phyloP scores from a whole-genome alignment of 1,140 invertebrate genomes.

The Eubasilissa regina region DNA sequence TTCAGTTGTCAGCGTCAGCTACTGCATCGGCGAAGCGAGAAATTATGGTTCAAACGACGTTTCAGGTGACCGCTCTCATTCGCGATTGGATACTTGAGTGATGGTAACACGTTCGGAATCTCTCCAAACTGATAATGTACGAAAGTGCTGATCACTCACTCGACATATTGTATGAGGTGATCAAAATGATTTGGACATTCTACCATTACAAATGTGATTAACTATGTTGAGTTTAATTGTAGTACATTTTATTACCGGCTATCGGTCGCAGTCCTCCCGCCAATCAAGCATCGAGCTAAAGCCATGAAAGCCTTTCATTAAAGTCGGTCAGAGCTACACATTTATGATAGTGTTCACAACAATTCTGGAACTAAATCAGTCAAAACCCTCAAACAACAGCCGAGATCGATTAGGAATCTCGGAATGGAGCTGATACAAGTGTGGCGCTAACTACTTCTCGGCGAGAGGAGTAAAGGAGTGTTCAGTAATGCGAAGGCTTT shows the following conservation, averaged over 20 bases:
- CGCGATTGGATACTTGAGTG: too few relatives aligned
- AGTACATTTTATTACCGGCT: too few relatives aligned
- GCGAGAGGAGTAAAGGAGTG: not conserved
- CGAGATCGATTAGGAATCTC: too few relatives aligned
- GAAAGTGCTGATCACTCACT: not conserved
- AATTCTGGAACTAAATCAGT: too few relatives aligned
- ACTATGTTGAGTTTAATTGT: too few relatives aligned
- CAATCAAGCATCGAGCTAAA: not conserved
- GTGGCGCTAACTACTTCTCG: too few relatives aligned
- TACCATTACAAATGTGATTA: not conserved
- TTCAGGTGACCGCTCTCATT: too few relatives aligned
- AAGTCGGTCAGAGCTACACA: not conserved
- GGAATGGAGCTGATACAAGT: too few relatives aligned
- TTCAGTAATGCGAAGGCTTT: slow-evolving; percentile 59
- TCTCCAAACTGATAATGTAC: not conserved
- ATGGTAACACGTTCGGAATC: too few relatives aligned
- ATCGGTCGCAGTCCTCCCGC: too few relatives aligned
- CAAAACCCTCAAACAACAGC: too few relatives aligned
- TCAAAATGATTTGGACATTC: not conserved
- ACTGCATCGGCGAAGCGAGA: not conserved
- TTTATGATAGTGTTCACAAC: not conserved
- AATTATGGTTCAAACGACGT: not conserved
- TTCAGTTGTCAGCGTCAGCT: not conserved
- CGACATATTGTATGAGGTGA: not conserved
- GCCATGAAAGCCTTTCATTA: slow-evolving; percentile 28